Conservation (phyloP, 2,113 vertebrate species). For the Calidris pygmaea region DNA sequence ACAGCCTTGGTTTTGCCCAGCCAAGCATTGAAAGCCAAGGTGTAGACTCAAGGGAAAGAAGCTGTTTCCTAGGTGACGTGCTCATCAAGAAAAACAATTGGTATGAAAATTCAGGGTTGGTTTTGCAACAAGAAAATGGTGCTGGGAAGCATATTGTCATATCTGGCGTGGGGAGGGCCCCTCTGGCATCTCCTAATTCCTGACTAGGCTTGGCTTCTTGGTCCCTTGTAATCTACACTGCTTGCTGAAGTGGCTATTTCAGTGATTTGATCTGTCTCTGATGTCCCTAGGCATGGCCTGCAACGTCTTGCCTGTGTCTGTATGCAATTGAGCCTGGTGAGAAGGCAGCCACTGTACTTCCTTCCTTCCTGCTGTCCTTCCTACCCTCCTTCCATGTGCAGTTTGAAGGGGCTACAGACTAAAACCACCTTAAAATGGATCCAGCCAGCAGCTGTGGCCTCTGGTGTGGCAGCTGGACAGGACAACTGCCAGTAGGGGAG, state of each 20-base stretch:
- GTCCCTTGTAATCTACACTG: neutral
- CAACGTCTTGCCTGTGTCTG: rapidly evolving
- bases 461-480: neutral
- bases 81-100: neutral
- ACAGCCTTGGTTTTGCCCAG: neutral
- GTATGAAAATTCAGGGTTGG: neutral
- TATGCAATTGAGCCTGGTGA: neutral
- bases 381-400: rapidly evolving
- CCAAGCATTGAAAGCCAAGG: neutral
- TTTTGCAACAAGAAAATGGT: neutral
- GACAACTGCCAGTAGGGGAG: neutral
- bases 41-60: neutral
- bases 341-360: neutral
- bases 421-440: neutral
- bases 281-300: neutral
- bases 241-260: neutral
- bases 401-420: neutral
- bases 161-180: neutral
- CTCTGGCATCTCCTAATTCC: neutral
- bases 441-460: neutral
- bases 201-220: neutral
- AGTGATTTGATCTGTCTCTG: neutral
- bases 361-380: neutral
- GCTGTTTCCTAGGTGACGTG: neutral
- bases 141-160: neutral